Evolutionary conservation across 2,797 vertebrate genomes (phyloP).

Genomic region (Valencia hispanica): DNA sequence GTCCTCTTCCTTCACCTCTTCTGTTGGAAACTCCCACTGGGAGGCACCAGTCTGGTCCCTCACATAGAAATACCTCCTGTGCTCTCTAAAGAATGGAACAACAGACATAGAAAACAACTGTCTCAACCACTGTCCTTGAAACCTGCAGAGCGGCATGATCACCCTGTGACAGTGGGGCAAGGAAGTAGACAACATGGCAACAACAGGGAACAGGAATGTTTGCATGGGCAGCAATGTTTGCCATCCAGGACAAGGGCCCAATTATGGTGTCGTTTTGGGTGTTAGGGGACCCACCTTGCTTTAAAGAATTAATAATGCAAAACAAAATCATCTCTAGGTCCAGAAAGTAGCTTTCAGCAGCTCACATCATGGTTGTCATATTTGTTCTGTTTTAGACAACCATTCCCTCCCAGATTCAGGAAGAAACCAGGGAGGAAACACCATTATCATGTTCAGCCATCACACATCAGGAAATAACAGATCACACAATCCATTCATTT

Average conservation of each 20-base stretch:
- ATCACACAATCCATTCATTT: constrained; percentile 89
- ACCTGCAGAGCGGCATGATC: constrained; percentile 67
- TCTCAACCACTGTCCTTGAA: constrained; percentile 69
- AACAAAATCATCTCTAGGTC: constrained; percentile 74
- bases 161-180: constrained; percentile 69
- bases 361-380: constrained; percentile 79
- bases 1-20: constrained; percentile 88
- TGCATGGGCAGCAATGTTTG: constrained; percentile 69
- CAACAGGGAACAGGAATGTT: constrained; percentile 57
- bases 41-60: constrained; percentile 94
- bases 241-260: constrained; percentile 71
- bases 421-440: constrained; percentile 76
- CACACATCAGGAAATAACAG: constrained; percentile 85
- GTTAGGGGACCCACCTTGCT: constrained; percentile 84
- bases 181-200: constrained; percentile 68
- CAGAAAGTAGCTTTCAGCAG: constrained; percentile 75
- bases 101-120: constrained; percentile 87
- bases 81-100: constrained; percentile 98
- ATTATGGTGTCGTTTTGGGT: constrained; percentile 67
- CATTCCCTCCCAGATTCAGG: constrained; percentile 74
- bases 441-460: constrained; percentile 70
- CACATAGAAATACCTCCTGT: constrained; percentile 99
- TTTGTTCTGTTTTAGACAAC: constrained; percentile 78
- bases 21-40: constrained; percentile 97
- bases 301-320: constrained; percentile 73